Evolutionary conservation across 2,113 vertebrate species (phyloP).

Genomic region (Podocnemis expansa): DNA sequence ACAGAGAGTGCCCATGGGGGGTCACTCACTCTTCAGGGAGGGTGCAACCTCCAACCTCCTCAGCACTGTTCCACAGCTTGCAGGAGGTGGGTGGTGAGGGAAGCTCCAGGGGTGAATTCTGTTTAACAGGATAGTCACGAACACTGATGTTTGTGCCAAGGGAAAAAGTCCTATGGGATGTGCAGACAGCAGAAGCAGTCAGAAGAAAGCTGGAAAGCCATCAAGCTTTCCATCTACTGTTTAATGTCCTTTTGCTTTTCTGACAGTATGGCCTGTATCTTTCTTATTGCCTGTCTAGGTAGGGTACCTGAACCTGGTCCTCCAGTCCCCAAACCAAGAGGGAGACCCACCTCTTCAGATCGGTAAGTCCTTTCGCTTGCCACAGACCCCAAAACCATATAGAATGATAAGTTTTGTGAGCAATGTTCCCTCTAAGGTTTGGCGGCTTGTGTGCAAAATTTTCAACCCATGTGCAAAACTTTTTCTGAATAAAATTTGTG

Average conservation of each 20-base stretch:
- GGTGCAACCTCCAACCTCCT: neutral
- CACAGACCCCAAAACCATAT: neutral
- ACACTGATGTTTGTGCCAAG: neutral
- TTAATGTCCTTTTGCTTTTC: constrained; percentile 10
- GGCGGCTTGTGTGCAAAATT: too few species aligned
- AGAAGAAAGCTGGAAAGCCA: neutral
- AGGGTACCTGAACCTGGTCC: constrained; percentile 56
- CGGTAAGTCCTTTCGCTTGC: constrained; percentile 65
- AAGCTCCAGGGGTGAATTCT: neutral
- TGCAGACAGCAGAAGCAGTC: neutral
- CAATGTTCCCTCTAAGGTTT: too few species aligned
- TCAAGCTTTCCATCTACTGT: constrained; percentile 32
- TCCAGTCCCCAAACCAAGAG: constrained; percentile 81
- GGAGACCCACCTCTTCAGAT: constrained; percentile 77
- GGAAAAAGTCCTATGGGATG: neutral
- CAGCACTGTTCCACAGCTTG: neutral
- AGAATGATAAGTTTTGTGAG: neutral
- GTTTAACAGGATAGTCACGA: neutral
- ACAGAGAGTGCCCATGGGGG: neutral
- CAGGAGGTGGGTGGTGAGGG: neutral
- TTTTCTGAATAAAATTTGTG: too few species aligned
- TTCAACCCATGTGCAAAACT: too few species aligned
- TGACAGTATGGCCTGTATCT: constrained; percentile 51
- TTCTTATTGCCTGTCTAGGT: constrained; percentile 69
- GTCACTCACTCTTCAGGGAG: neutral